Percentiles rank a stretch among this genome's conserved stretches.
Evolutionary conservation across 2,113 vertebrate genomes (phyloP).

Genomic region (Stictonetta naevosa): DNA sequence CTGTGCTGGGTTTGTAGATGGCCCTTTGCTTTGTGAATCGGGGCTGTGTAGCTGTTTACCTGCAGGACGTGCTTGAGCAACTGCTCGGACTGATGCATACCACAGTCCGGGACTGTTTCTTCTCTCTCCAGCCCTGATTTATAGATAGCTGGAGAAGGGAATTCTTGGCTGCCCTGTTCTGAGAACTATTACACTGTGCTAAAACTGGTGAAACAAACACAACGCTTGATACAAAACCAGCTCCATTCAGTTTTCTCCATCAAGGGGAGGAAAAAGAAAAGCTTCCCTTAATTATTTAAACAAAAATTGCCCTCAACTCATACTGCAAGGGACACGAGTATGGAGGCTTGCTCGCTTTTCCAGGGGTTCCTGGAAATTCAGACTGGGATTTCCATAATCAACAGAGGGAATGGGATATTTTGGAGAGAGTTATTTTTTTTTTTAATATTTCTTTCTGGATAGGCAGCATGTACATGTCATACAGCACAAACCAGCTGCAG

Average conservation of each 20-base stretch:
- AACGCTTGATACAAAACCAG: background rate
- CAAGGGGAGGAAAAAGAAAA: background rate
- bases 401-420: background rate
- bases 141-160: slow-evolving; percentile 28
- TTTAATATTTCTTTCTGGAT: background rate
- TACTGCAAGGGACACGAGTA: background rate
- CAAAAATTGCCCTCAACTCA: background rate
- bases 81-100: slow-evolving; percentile 1
- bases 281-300: background rate
- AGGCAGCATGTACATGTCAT: too few relatives aligned
- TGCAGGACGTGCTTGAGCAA: background rate
- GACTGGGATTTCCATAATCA: background rate
- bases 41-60: background rate
- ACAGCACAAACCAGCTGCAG: background rate
- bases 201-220: background rate
- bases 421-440: background rate
- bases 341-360: background rate
- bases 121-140: slow-evolving; percentile 35
- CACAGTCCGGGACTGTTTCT: background rate
- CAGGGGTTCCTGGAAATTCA: background rate
- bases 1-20: background rate
- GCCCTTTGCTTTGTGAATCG: background rate
- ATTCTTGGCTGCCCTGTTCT: slow-evolving; percentile 43
- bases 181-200: background rate
- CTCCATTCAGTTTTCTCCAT: background rate